Evolutionary conservation across 2,888 invertebrate species (phyloP), one percentile per base, ranked within the genome.

Genomic region (Dasypolia templi): DNA sequence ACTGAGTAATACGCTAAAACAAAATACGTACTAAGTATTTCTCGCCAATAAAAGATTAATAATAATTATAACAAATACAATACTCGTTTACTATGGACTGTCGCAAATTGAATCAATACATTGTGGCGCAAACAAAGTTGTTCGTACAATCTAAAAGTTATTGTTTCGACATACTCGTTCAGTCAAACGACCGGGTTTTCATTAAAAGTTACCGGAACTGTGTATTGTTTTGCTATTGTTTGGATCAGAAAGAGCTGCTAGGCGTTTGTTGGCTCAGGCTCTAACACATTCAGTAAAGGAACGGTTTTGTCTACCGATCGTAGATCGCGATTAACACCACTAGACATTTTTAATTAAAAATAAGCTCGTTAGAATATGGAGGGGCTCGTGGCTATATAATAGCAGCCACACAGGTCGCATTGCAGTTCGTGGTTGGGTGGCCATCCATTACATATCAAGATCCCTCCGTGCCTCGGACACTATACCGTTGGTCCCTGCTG

Each of bases 81-180:
- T 6, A 65, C 14, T 3, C 0, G n/a, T 59, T 39, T 26, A 63
- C 51, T 55, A 32, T 51, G 17, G 19, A 69, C 22, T 61, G 64
- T 51, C n/a, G 59, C 56, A 68, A 59, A 51, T 74, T 19, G 42
- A 75, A 56, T 51, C 67, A 75, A 81, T 73, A 59, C 51, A 64
- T 71, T 68, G 46, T n/a, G 35, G 26, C 44, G 32, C 66, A 44
- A 56, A 72, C 72, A 63, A 76, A 74, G 70, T 82, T 65, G 51
- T 46, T 69, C 59, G 58, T 53, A 4, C 81, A 85, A 85, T 83
- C 49, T 73, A 77, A 80, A 84, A 83, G 80, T 85, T 77, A 63
- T 59, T 67, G 72, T 73, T 84, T 51, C 53, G 46, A 68, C 64
- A 51, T 55, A 67, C 58, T 73, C 58, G 68, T 63, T 73, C 77